These are phyloP conservation scores for Spinus pinus DNA, from an alignment of 2,797 vertebrate genomes.

Conservation along the genomic window DNA sequence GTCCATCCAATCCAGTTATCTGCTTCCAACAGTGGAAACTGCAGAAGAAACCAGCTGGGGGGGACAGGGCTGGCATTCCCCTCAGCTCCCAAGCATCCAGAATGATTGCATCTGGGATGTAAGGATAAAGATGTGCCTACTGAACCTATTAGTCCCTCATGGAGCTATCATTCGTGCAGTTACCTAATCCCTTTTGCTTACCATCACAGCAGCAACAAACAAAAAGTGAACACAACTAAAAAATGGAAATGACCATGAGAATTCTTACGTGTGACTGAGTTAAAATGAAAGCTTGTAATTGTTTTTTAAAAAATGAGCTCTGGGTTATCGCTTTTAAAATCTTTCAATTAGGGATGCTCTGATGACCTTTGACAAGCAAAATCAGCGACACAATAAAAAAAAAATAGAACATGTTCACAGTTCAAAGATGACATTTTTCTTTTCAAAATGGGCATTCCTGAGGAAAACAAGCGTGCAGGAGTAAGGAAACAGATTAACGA, in stretches of 20 bases:
- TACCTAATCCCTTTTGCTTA: neutral
- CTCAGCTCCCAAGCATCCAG: neutral
- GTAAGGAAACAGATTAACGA: neutral
- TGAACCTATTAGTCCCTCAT: no score
- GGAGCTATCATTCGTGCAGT: neutral
- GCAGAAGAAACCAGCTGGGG: neutral
- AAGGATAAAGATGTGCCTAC: no score
- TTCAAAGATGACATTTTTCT: accelerated
- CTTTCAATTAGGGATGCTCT: neutral
- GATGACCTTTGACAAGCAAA: neutral
- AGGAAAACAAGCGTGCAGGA: neutral
- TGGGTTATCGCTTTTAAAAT: neutral
- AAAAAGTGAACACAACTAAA: neutral
- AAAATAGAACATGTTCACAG: no score
- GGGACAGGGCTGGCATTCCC: no score
- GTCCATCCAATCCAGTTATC: neutral
- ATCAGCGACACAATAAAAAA: neutral
- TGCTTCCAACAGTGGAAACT: neutral
- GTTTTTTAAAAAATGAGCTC: neutral
- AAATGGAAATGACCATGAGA: neutral
- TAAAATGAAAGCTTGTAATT: neutral
- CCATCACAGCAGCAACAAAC: neutral
- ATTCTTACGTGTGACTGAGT: accelerated
- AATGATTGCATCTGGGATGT: accelerated
- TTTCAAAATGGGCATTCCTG: neutral